Evolutionary conservation across 2,113 vertebrate genomes (phyloP), one percentile per base, ranked within the genome.

Genomic region (Mystacornis crossleyi): DNA sequence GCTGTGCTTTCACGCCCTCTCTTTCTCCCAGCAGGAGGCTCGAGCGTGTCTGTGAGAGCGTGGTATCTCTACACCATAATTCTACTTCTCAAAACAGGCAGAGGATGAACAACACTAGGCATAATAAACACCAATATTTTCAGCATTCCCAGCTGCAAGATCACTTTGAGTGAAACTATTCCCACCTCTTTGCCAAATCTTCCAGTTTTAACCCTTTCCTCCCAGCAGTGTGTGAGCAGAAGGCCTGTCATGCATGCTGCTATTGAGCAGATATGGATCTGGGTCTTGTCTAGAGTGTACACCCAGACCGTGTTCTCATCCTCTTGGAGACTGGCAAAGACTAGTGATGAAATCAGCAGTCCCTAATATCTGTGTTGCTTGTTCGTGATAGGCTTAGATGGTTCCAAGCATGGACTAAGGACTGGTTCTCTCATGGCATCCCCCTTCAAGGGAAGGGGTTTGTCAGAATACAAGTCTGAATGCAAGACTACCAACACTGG

Each of bases 211-310:
- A 75, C 31, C 20, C 17, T 51, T 67, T 67, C 26, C 4, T 86
- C 33, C 6, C 26, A 26, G 26, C 13, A 26, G 6, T 16, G 4
- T 60, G 18, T 62, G 38, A 78, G 6, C 13, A 75, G 42, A 69
- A 66, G 4, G 17, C 12, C 36, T 50, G 10, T 10, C 2, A 38
- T 3, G 0, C 3, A 3, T n/a, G 4, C 21, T 51, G 47, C 3
- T 71, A 17, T 74, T 62, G 66, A 74, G 58, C 1, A 10, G 23
- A 26, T 21, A 51, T 2, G 8, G 11, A 69, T 2, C 21, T 83
- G 8, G 0, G 0, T 64, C 34, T 74, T 81, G 16, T 38, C 33
- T 31, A 36, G 29, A 15, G 9, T 31, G 2, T 13, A 40, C 14
- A 36, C 1, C 1, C 47, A 48, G 24, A 47, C 28, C 65, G 64